Evolutionary conservation across 2,797 vertebrate species (phyloP), one percentile per base, ranked within the genome.

Genomic region (Menidia menidia): DNA sequence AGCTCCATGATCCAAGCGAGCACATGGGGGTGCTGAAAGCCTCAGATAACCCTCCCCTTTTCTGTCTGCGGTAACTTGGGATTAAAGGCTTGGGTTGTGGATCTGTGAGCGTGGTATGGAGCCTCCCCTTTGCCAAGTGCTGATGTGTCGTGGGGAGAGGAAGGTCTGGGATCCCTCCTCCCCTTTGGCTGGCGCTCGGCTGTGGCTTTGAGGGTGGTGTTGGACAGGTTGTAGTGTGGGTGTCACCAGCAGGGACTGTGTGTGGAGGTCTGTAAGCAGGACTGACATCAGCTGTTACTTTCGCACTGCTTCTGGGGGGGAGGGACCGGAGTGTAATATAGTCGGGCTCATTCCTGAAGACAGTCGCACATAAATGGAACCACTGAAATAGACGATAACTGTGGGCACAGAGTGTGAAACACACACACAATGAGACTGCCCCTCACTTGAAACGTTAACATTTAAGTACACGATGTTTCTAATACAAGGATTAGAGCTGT

Each of bases 351-450:
- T 88, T 89, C 85, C 89, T 86, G 82, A 88, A 92, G 91, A 88
- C 89, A 88, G 84, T 88, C 85, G 85, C 84, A 89, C 85, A 92
- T 91, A 90, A 77, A 83, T 87, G 85, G 70, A 80, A 86, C 86
- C 90, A 92, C 92, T 90, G 88, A 93, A 93, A 93, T 92, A 93
- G 92, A 92, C 64, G 25, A 77, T 65, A 78, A 78, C 76, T 52
- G 56, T 51, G 41, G 60, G 70, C 80, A 77, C 70, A 80, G 78
- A 75, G 81, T 88, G 74, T 75, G 60, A 83, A 66, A 71, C 79
- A 55, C 0, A 55, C 0, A 33, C 30, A 58, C 52, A 69, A 64
- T 42, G n/a, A 71, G 52, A 64, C 45, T 58, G 44, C 33, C 43
- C 13, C 16, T 6, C 14, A 12, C 9, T 11, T 6, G 12, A 30